Percentiles rank a stretch among this genome's conserved stretches.
Conservation (phyloP, 2,797 vertebrate genomes). For the Psittacula echo region DNA sequence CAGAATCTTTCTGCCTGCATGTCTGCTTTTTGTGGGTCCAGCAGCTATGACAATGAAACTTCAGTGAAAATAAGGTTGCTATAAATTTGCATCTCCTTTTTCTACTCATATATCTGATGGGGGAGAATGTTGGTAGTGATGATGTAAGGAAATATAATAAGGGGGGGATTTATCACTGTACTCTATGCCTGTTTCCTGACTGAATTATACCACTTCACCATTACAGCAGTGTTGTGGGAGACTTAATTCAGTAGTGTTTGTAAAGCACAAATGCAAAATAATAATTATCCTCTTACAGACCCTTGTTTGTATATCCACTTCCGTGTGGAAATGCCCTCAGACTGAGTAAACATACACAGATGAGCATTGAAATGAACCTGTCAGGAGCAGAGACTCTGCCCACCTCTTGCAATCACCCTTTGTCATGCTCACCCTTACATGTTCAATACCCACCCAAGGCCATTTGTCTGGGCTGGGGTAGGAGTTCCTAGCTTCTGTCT, state of each 20-base stretch:
- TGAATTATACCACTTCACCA: not conserved
- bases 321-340: not conserved
- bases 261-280: not conserved
- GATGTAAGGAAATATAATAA: not conserved
- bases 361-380: not conserved
- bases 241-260: not conserved
- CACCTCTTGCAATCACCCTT: not conserved
- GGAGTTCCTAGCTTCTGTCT: not conserved
- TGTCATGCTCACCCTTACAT: not conserved
- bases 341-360: not conserved
- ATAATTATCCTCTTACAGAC: not conserved
- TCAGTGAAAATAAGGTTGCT: not conserved
- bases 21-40: not conserved
- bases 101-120: fast-evolving
- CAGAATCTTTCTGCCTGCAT: not conserved
- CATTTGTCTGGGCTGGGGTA: not conserved
- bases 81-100: not conserved
- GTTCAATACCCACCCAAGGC: not conserved
- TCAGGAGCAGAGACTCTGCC: not conserved
- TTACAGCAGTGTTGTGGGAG: not conserved
- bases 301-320: not conserved
- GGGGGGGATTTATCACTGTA: not conserved
- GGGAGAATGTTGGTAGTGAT: not conserved
- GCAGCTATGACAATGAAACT: not conserved
- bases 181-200: not conserved